phyloP scores from a whole-genome alignment of 2,113 vertebrate species.

The Seriola quinqueradiata region DNA sequence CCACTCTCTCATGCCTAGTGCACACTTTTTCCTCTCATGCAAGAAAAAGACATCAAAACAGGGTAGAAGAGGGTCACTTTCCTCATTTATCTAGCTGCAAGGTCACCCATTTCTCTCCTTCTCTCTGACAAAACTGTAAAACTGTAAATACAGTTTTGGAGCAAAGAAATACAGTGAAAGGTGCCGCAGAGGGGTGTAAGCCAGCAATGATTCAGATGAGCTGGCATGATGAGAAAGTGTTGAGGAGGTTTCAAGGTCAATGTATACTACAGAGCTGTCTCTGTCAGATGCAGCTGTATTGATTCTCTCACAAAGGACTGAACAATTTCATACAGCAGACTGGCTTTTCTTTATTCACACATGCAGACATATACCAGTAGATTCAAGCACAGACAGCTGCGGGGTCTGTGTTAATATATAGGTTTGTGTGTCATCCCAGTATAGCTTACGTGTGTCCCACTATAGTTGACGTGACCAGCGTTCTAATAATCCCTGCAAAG shows the following conservation, averaged over 20 bases:
- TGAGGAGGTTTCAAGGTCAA: constrained; percentile 64
- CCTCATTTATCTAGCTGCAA: constrained; percentile 21
- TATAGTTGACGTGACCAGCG: constrained; percentile 62
- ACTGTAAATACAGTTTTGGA: constrained; percentile 2
- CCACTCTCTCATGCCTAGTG: constrained; percentile 19
- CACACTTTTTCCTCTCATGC: constrained; percentile 29
- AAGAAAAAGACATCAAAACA: constrained; percentile 26
- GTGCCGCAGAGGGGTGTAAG: constrained; percentile 1
- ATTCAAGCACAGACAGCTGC: not conserved
- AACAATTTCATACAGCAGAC: not conserved
- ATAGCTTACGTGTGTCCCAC: constrained; percentile 14
- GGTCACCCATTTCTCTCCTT: constrained; percentile 30
- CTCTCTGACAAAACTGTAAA: not conserved
- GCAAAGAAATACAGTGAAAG: not conserved
- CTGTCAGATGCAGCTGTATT: constrained; percentile 18
- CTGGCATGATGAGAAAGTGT: constrained; percentile 20
- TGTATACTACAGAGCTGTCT: not conserved
- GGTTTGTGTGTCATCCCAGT: constrained; percentile 68
- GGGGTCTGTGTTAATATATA: constrained; percentile 46
- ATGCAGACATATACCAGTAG: not conserved
- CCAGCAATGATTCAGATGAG: constrained; percentile 34
- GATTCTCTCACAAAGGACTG: constrained; percentile 6
- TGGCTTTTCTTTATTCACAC: not conserved
- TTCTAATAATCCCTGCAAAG: constrained; percentile 64
- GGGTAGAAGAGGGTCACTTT: not conserved